Evolutionary conservation across 2,888 invertebrate genomes (phyloP), one percentile per base, ranked within the genome.

Genomic region (Chloromyia formosa): DNA sequence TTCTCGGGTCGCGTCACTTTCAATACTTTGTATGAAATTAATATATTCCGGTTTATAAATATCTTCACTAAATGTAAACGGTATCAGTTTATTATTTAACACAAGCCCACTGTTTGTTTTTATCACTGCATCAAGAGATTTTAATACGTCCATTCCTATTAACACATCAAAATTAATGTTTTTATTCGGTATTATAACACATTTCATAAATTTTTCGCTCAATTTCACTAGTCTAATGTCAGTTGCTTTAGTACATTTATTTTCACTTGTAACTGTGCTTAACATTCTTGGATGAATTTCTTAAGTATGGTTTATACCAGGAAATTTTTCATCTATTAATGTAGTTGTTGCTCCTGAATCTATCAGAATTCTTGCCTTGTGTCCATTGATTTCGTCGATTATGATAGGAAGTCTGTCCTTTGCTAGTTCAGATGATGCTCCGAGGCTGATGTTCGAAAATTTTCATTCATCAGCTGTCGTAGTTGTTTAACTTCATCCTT

Each of bases 61-160:
- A n/a, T n/a, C 62, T 40, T 62, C 40, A 40, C 23, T 62, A 16
- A 14, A 62, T 40, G 18, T 35, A 18, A 62, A 62, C 7, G 40
- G 62, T 35, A 62, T 62, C 16, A 62, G n/a, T 40, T 35, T 62
- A 40, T 40, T 62, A n/a, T 62, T 62, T 40, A 40, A 1, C 7
- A 62, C 4, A 4, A 62, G 12, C n/a, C 62, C 62, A 40, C 22
- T 62, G 16, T 62, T 62, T 16, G 62, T 35, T 62, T 62, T 62
- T 16, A 62, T 62, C 16, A 14, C 23, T 16, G 40, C 23, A 40
- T 40, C 40, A 40, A 27, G 14, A 4, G 10, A 12, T 62, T 62
- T 62, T n/a, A 62, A 40, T 16, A 62, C 23, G n/a, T 62, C 62
- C 62, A 62, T 62, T 62, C 62, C 62, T 1, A 62, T 14, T 27